A percentile compares a stretch with the other conserved stretches of the same genome.
Conservation (phyloP, 2,113 vertebrate genomes). For the Spheniscus mendiculus region DNA sequence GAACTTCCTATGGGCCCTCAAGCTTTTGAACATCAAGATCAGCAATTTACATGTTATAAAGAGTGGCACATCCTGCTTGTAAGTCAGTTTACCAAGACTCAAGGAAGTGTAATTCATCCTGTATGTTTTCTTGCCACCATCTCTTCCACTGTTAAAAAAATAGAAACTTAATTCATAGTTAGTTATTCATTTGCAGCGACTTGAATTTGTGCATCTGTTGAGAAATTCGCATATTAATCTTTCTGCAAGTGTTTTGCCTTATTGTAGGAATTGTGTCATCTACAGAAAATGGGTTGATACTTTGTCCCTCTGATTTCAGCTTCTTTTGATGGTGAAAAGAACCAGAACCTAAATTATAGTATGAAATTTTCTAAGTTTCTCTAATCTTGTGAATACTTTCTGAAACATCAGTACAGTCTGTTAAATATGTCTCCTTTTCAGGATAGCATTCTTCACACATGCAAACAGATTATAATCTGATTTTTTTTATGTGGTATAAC, state of each 20-base stretch:
- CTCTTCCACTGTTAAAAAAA: not conserved
- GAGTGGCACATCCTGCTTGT: not conserved
- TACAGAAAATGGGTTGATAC: not conserved
- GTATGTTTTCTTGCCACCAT: not conserved
- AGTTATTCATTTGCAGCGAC: not conserved
- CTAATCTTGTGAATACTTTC: not conserved
- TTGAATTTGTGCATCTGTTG: not conserved
- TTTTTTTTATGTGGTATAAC: not conserved
- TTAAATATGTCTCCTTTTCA: not conserved
- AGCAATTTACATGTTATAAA: not conserved
- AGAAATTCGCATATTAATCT: not conserved
- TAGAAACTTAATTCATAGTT: not conserved
- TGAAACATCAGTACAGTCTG: not conserved
- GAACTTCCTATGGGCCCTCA: not conserved
- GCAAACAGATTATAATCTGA: not conserved
- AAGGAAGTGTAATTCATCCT: not conserved
- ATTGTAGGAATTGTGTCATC: not conserved
- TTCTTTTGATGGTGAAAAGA: not conserved
- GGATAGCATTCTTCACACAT: not conserved
- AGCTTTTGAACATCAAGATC: not conserved
- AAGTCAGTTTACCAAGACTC: not conserved
- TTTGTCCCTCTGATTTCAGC: not conserved
- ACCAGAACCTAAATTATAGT: not conserved
- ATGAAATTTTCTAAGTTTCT: not conserved
- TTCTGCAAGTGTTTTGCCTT: not conserved